Base-by-base conservation (phyloP, 1,140 invertebrate species). In the Drosophila lacertosa region DNA sequence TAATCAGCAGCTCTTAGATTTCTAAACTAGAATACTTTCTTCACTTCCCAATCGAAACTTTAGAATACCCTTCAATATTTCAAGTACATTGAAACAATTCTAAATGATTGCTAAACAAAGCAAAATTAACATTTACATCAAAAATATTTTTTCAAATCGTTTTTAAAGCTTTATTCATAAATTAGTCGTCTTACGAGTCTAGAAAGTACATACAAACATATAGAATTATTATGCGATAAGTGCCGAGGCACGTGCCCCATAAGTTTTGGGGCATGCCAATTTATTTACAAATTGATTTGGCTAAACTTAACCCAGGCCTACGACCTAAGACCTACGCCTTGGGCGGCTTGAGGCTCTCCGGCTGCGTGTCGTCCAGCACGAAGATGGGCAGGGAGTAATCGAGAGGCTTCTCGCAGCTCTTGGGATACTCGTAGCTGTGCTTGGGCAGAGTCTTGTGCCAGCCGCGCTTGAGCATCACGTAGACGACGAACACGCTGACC, bases 331-430 rank as follows among this genome's bases (percentile, higher is more conserved):
- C 45, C 83, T 88, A 88, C 82, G 82, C 82, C 68, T 86, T 79
- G 45, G 47, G 51, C 20, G 62, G 55, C 42, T 81, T 83, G 24
- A 71, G 54, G 58, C 77, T 74, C 26, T 83, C 75, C 45, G 82
- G 59, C 16, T 77, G 68, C 24, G 63, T 42, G 73, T 78, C 45
- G 54, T 83, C 74, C 64, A 91, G 65, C 39, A 91, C 90, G 24
- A 91, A 91, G 4, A 91, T 91, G 26, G 90, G 90, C 20, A 90
- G 73, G 13, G 90, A 78, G 39, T 76, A 91, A 29, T 91, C 90
- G 11, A 82, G 39, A 2, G 74, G 60, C 44, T 91, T 91, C 47
- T 88, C 89, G 0, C 66, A 42, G 10, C 63, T 51, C 5, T 63
- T 77, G 13, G 37, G 54, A 26, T 74, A 74, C 5, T 80, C 70